Conservation (phyloP, 2,797 vertebrate species). For the Champsocephalus esox region DNA sequence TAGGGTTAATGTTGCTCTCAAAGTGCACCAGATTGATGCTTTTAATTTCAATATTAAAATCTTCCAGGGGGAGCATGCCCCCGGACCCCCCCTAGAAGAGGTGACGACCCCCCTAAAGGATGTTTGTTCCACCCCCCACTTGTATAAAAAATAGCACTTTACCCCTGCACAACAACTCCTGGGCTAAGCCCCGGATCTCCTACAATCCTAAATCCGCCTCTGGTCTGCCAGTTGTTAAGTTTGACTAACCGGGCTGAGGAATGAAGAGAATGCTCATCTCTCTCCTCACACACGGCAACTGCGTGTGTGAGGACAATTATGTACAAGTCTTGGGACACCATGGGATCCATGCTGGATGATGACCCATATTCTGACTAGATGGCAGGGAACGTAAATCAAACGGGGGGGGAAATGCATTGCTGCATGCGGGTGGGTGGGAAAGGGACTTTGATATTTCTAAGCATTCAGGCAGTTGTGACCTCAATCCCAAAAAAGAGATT, state of each 20-base stretch:
- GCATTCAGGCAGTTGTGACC: slow-evolving; percentile 65
- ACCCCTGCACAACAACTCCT: too few relatives aligned
- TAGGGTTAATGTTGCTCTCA: too few relatives aligned
- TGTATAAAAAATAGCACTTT: too few relatives aligned
- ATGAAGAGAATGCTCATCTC: slow-evolving; percentile 33
- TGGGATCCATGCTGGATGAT: slow-evolving; percentile 28
- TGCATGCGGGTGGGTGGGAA: slow-evolving; percentile 49
- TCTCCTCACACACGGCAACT: slow-evolving; percentile 12
- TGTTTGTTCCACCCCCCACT: too few relatives aligned
- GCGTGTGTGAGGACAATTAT: slow-evolving; percentile 18
- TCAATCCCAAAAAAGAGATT: slow-evolving; percentile 68
- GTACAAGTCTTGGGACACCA: slow-evolving; percentile 40
- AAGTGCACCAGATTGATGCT: too few relatives aligned
- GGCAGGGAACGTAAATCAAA: slow-evolving; percentile 9
- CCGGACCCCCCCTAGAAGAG: too few relatives aligned
- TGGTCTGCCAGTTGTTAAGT: slow-evolving; percentile 29
- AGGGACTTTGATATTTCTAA: slow-evolving; percentile 56
- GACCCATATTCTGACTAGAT: slow-evolving; percentile 50
- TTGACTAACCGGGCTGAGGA: slow-evolving; percentile 31
- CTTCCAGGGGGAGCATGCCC: too few relatives aligned
- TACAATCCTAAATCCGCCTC: too few relatives aligned
- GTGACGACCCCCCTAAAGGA: too few relatives aligned
- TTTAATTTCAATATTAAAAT: too few relatives aligned
- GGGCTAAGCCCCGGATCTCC: too few relatives aligned
- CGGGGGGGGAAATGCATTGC: slow-evolving; percentile 33